phyloP scores from a whole-genome alignment of 2,888 invertebrate genomes.

The Cerceris rybyensis region DNA sequence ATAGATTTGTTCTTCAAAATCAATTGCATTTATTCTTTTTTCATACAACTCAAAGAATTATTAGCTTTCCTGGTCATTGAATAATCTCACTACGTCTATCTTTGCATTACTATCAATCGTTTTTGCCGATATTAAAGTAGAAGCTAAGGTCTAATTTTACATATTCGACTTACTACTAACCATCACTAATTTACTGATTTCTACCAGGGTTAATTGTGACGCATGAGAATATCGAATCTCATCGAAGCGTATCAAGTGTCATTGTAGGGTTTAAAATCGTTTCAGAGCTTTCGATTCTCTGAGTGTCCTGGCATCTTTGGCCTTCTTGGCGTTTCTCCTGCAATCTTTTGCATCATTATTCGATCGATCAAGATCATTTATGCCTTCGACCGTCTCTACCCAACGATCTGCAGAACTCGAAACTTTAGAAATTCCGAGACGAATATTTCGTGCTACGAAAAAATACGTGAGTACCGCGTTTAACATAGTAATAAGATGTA shows the following conservation, averaged over 20 bases:
- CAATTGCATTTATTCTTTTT: too few relatives aligned
- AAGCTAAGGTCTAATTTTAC: too few relatives aligned
- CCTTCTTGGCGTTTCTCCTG: constrained; percentile 81
- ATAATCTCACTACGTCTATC: too few relatives aligned
- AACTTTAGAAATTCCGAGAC: constrained; percentile 59
- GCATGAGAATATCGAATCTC: too few relatives aligned
- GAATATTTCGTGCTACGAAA: constrained; percentile 72
- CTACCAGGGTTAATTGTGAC: too few relatives aligned
- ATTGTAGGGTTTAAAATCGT: constrained; percentile 10
- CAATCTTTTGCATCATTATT: constrained; percentile 78
- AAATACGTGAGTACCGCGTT: constrained; percentile 74
- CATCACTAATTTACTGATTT: too few relatives aligned
- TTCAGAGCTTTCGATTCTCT: constrained; percentile 80
- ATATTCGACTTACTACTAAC: too few relatives aligned
- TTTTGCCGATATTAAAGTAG: too few relatives aligned
- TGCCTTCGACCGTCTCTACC: constrained; percentile 74
- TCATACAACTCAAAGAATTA: too few relatives aligned
- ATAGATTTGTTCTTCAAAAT: too few relatives aligned
- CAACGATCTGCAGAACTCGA: constrained; percentile 54
- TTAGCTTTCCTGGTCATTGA: too few relatives aligned
- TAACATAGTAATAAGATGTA: neutral
- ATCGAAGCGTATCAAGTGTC: neutral
- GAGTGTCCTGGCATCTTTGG: constrained; percentile 78
- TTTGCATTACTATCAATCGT: too few relatives aligned
- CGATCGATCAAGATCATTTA: constrained; percentile 76